Percentiles rank a stretch among this genome's conserved stretches.
Evolutionary conservation across 2,113 vertebrate species (phyloP).

Genomic region (Kobus ellipsiprymnus): DNA sequence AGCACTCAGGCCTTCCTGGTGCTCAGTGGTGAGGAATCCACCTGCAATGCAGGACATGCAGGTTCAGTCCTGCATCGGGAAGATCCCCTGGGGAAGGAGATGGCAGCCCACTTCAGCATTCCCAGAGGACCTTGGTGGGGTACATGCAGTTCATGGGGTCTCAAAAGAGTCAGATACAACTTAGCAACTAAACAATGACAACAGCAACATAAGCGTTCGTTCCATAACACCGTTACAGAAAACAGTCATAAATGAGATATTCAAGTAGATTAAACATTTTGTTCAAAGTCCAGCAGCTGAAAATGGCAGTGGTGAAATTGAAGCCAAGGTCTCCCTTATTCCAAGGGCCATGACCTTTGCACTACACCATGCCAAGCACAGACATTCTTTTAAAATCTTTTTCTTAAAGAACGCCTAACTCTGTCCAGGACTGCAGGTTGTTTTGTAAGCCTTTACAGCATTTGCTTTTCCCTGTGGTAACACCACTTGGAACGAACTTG

Average conservation of each 20-base stretch:
- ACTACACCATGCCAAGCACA: not conserved
- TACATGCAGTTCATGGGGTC: not conserved
- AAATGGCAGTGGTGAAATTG: not conserved
- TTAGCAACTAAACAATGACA: not conserved
- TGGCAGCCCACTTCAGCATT: not conserved
- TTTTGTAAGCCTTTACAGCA: not conserved
- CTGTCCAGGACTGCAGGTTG: too few relatives aligned
- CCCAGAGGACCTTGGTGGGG: not conserved
- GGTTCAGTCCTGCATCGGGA: not conserved
- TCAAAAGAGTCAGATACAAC: not conserved
- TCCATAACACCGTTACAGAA: not conserved
- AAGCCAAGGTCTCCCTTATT: not conserved
- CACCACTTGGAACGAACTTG: not conserved
- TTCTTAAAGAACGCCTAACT: not conserved
- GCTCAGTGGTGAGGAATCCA: not conserved
- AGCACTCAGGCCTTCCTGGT: not conserved
- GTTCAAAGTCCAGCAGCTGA: not conserved
- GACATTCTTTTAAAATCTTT: not conserved
- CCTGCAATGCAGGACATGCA: fast-evolving
- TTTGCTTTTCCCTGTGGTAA: not conserved
- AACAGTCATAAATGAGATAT: not conserved
- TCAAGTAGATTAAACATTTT: not conserved
- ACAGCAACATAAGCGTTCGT: not conserved
- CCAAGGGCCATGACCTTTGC: not conserved
- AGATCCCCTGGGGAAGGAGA: not conserved